These are phyloP conservation scores for Smithornis capensis DNA, from an alignment of 2,113 vertebrate genomes.

Conservation along the genomic window DNA sequence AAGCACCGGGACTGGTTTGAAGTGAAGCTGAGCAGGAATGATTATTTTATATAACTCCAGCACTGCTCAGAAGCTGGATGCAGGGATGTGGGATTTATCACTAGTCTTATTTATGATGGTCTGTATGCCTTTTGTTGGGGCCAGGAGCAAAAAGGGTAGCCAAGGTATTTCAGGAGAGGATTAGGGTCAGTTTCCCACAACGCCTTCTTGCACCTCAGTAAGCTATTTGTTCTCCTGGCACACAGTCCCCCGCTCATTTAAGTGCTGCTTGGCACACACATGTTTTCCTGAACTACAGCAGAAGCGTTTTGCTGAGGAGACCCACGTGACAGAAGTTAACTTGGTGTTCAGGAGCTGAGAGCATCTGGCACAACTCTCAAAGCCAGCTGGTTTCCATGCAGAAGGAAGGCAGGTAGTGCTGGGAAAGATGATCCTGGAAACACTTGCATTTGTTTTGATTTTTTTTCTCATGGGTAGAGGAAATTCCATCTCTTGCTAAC, in stretches of 20 bases:
- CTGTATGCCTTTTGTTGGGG: background rate
- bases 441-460: background rate
- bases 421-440: conserved; percentile 1
- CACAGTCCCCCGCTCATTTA: background rate
- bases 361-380: background rate
- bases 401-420: background rate
- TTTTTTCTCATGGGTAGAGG: background rate
- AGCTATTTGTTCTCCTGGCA: background rate
- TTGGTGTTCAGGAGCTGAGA: background rate
- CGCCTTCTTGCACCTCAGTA: background rate
- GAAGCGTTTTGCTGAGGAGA: background rate
- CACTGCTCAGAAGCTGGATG: background rate
- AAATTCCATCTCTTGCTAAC: conserved; percentile 19
- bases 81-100: background rate
- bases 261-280: background rate
- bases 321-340: background rate
- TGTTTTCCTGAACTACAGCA: background rate
- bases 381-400: conserved; percentile 8
- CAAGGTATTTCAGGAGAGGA: background rate
- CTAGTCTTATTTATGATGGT: background rate
- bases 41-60: background rate
- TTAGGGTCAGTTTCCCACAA: background rate
- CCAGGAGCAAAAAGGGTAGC: background rate
- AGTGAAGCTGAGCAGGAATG: background rate
- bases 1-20: background rate